Evolutionary conservation across 2,113 vertebrate species (phyloP), one percentile per base, ranked within the genome.

Genomic region (Protomyctophum bolini): DNA sequence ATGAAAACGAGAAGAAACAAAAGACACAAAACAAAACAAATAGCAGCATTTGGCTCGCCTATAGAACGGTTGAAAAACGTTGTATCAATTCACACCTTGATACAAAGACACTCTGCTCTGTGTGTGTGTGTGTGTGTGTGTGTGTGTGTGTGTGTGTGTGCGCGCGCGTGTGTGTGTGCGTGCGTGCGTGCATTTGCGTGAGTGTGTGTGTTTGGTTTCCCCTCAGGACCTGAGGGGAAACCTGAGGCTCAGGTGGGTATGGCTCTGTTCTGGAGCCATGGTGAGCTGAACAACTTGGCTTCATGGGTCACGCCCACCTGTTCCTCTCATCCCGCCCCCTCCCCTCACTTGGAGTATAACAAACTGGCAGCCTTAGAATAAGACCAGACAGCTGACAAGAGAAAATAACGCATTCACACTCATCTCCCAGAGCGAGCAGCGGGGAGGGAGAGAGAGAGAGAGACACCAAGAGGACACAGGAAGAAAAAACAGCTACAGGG

Each of bases 241-340:
- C 60, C 66, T n/a, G n/a, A n/a, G n/a, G n/a, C n/a, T n/a, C n/a
- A 41, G 33, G 33, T 41, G 33, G 33, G 33, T 6, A 41, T 6
- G 33, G 33, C 33, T 41, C 33, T 41, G 33, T 41, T 6, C 33
- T 41, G 33, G 33, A 41, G 87, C 83, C 80, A 81, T 84, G 84
- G 85, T 82, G 84, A 89, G 82, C 55, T 33, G 50, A 77, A 64
- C 50, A 70, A 63, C 64, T 73, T 73, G 68, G 61, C 70, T 46
- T 63, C 74, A 73, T 52, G 47, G 11, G 58, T 59, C 82, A 83
- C 85, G n/a, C 91, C 91, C 74, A 77, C 88, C 58, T 68, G 29
- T 51, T 66, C 55, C 45, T 54, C 62, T 48, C 48, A 54, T 61
- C 70, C 28, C 60, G 28, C 61, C 51, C 10, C 46, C 61, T 56